Conservation (phyloP, 1,140 invertebrate species). For the Laupala kohalensis region DNA sequence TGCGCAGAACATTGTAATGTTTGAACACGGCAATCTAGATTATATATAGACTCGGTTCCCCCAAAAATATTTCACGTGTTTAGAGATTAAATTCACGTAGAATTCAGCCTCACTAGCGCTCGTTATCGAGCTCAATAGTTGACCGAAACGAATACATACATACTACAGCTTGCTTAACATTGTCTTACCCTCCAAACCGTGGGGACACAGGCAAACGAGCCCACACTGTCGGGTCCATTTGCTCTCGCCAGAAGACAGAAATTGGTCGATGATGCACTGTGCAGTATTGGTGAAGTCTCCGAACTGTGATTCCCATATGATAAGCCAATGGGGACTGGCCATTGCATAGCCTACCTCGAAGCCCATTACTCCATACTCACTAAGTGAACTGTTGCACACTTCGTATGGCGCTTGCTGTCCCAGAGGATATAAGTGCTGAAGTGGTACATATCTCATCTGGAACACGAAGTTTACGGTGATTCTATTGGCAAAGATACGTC, state of each 20-base stretch:
- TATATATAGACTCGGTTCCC: no score
- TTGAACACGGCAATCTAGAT: no score
- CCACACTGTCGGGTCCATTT: slow-evolving; percentile 79
- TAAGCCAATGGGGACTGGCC: slow-evolving; percentile 64
- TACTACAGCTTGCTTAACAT: no score
- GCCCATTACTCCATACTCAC: slow-evolving; percentile 60
- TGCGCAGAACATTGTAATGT: no score
- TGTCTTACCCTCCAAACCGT: slow-evolving; percentile 80
- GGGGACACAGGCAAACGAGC: slow-evolving; percentile 69
- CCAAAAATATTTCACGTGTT: no score
- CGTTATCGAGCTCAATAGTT: no score
- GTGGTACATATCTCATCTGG: slow-evolving; percentile 41
- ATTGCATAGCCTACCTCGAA: slow-evolving; percentile 78
- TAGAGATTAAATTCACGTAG: no score
- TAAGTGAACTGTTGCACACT: slow-evolving; percentile 62
- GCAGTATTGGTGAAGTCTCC: slow-evolving; percentile 81
- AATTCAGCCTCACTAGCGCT: no score
- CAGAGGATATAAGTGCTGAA: slow-evolving; percentile 49
- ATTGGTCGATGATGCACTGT: slow-evolving; percentile 75
- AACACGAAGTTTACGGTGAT: no score
- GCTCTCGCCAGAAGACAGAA: slow-evolving; percentile 60
- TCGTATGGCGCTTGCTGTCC: slow-evolving; percentile 56
- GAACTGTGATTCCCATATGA: slow-evolving; percentile 85
- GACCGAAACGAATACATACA: no score
- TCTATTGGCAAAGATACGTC: no score